Percentiles rank a stretch among this genome's conserved stretches.
Conservation (phyloP, 2,113 vertebrate genomes). For the Aptenodytes patagonicus region DNA sequence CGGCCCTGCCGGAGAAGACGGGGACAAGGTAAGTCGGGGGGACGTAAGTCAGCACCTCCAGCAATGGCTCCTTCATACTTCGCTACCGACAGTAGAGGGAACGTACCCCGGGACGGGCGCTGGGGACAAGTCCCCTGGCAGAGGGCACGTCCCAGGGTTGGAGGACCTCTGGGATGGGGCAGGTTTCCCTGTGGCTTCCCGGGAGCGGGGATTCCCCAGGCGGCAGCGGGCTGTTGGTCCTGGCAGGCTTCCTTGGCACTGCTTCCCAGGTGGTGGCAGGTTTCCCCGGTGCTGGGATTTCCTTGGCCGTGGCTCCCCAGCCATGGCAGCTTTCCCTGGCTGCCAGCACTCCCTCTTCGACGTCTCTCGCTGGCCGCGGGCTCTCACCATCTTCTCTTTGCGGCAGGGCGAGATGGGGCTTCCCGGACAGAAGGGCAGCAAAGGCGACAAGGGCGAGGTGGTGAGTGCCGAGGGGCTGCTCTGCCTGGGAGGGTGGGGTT, state of each 20-base stretch:
- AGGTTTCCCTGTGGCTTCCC: background rate
- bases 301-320: background rate
- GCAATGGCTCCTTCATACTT: background rate
- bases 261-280: background rate
- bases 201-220: background rate
- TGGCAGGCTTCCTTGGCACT: background rate
- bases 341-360: background rate
- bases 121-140: background rate
- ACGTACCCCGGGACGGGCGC: rapidly evolving
- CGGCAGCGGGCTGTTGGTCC: background rate
- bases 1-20: constrained; percentile 86
- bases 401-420: constrained; percentile 85
- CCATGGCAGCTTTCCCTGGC: background rate
- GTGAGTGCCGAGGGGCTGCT: constrained; percentile 69
- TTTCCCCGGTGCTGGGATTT: background rate
- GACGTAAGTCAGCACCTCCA: too few species aligned
- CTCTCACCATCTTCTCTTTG: background rate
- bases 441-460: constrained; percentile 87
- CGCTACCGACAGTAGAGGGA: background rate
- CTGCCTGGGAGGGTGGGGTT: background rate
- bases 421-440: constrained; percentile 89
- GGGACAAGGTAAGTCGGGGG: constrained; percentile 82
- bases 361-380: background rate
- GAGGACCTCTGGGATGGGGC: background rate
- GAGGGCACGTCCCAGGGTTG: background rate